Percentiles rank a stretch among this genome's conserved stretches.
Conservation (phyloP, 1,140 invertebrate genomes). For the Musca domestica region DNA sequence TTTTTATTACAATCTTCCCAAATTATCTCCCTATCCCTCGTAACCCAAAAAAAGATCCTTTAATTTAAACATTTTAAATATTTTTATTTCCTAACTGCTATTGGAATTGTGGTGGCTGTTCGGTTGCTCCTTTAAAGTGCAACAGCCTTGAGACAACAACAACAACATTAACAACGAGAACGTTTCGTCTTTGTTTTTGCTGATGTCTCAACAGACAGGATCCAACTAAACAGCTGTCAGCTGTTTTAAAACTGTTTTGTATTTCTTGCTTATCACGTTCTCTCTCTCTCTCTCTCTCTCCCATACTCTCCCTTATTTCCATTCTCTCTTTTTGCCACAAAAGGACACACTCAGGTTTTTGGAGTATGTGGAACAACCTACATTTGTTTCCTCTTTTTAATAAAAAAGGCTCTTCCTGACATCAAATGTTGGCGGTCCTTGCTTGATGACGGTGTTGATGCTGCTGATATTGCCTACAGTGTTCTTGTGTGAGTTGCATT, state of each 20-base stretch:
- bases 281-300: not conserved
- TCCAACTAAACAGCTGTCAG: constrained; percentile 44
- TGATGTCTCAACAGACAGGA: constrained; percentile 19
- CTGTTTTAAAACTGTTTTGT: constrained; percentile 38
- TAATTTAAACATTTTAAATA: too few species aligned
- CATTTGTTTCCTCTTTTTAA: constrained; percentile 24
- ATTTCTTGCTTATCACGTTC: not conserved
- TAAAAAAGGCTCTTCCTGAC: constrained; percentile 43
- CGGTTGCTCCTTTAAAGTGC: not conserved
- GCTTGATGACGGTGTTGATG: constrained; percentile 30
- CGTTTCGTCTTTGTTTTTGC: too few species aligned
- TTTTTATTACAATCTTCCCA: too few species aligned
- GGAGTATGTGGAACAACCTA: not conserved
- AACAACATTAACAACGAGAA: not conserved
- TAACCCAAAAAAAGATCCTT: too few species aligned
- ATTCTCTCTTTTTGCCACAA: not conserved
- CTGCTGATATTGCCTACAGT: not conserved
- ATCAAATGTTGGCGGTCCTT: constrained; percentile 45
- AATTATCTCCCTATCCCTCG: too few species aligned
- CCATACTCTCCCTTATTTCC: not conserved
- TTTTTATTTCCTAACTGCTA: too few species aligned
- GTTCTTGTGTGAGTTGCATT: not conserved
- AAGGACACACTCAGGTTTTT: not conserved
- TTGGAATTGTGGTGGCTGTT: constrained; percentile 4
- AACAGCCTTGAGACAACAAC: too few species aligned